Conservation (phyloP, 2,113 vertebrate genomes). For the Triplophysa dalaica region DNA sequence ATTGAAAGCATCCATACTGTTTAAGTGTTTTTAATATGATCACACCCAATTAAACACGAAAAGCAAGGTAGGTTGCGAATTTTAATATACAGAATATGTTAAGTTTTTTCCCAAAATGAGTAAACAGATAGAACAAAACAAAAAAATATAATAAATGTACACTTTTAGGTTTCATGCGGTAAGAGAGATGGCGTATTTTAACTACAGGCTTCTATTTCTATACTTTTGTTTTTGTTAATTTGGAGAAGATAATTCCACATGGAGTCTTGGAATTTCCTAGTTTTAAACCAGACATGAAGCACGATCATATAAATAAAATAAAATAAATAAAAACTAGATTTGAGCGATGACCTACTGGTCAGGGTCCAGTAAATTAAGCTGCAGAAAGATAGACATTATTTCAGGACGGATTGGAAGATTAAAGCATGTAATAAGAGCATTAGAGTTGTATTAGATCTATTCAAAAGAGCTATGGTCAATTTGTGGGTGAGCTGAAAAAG, state of each 20-base stretch:
- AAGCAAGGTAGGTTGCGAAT: neutral
- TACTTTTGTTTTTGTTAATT: too few relatives aligned
- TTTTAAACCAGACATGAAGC: neutral
- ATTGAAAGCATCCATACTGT: conserved; percentile 10
- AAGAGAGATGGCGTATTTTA: neutral
- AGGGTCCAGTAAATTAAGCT: conserved; percentile 76
- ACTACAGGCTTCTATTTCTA: too few relatives aligned
- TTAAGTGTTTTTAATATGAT: conserved; percentile 67
- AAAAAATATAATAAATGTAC: neutral
- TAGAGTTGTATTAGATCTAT: conserved; percentile 75
- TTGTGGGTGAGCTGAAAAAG: conserved; percentile 49
- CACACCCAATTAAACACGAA: conserved; percentile 10
- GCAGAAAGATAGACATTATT: conserved; percentile 82
- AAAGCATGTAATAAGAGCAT: conserved; percentile 82
- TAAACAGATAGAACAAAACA: neutral
- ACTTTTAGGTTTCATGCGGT: neutral
- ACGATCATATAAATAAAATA: neutral
- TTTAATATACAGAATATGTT: neutral
- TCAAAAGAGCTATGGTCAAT: conserved; percentile 69
- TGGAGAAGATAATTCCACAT: too few relatives aligned
- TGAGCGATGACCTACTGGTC: conserved; percentile 68
- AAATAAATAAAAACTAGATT: conserved; percentile 8
- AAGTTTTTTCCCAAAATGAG: neutral
- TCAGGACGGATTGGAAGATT: conserved; percentile 82
- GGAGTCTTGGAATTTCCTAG: too few relatives aligned